These are phyloP conservation scores for Drosophila kurseongensis DNA, from an alignment of 1,140 invertebrate genomes.

Conservation along the genomic window DNA sequence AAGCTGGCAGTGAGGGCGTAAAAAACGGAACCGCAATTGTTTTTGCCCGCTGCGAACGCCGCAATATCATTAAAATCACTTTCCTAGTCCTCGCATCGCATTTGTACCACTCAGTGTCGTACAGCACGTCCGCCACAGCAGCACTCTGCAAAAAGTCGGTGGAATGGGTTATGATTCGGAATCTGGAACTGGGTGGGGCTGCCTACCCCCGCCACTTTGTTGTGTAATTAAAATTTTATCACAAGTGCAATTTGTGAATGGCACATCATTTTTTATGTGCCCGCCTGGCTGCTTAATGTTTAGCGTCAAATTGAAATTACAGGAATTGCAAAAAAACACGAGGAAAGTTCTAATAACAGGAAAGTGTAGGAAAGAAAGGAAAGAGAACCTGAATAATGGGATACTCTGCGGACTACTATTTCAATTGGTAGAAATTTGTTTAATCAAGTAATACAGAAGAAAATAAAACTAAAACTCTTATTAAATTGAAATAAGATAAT, in stretches of 20 bases:
- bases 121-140: constrained; percentile 68
- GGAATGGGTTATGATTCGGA: constrained; percentile 14
- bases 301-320: constrained; percentile 72
- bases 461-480: no score
- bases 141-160: constrained; percentile 52
- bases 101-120: constrained; percentile 82
- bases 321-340: constrained; percentile 34
- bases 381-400: not conserved
- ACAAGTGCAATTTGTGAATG: constrained; percentile 73
- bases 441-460: no score
- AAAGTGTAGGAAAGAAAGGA: not conserved
- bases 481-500: no score
- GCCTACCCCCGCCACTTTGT: constrained; percentile 36
- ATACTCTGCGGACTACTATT: not conserved
- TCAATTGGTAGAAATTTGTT: no score
- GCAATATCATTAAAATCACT: constrained; percentile 84
- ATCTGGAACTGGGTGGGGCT: not conserved
- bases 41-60: constrained; percentile 74
- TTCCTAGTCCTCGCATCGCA: constrained; percentile 79
- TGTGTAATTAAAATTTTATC: constrained; percentile 79
- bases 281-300: constrained; percentile 55
- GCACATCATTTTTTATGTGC: constrained; percentile 71
- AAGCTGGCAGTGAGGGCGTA: constrained; percentile 76
- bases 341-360: constrained; percentile 2
- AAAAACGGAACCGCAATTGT: constrained; percentile 82